phyloP scores from a whole-genome alignment of 2,797 vertebrate genomes.

The Neosilurus mollespiculum region DNA sequence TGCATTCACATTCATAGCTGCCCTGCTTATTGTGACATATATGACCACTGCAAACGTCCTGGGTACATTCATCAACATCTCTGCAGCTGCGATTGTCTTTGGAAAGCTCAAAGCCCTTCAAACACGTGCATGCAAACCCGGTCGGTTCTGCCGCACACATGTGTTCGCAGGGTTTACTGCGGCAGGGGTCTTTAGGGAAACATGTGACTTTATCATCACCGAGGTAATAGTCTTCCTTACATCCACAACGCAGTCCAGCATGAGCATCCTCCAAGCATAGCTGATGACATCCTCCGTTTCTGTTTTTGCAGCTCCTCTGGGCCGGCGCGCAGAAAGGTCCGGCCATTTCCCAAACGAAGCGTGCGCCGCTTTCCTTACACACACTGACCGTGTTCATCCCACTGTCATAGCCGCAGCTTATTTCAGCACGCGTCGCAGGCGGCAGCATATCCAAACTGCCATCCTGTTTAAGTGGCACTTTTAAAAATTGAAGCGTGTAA shows the following conservation, averaged over 20 bases:
- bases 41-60: conserved; percentile 54
- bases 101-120: conserved; percentile 62
- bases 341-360: conserved; percentile 58
- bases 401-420: conserved; percentile 52
- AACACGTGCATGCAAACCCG: conserved; percentile 65
- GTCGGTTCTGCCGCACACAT: conserved; percentile 53
- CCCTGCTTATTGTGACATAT: conserved; percentile 64
- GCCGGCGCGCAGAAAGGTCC: conserved; percentile 64
- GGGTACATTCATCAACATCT: conserved; percentile 69
- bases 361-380: conserved; percentile 21
- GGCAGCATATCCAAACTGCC: conserved; percentile 62
- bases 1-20: conserved; percentile 67
- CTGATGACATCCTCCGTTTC: conserved; percentile 71
- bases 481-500: conserved; percentile 67
- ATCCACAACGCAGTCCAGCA: conserved; percentile 58
- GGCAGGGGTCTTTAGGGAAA: conserved; percentile 57
- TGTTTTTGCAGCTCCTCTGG: conserved; percentile 51
- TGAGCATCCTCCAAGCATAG: conserved; percentile 50
- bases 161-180: conserved; percentile 58
- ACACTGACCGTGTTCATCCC: neutral
- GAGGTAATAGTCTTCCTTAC: conserved; percentile 65
- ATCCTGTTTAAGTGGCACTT: conserved; percentile 40
- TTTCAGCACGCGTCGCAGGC: conserved; percentile 60
- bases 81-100: conserved; percentile 62
- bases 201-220: conserved; percentile 62